These are phyloP conservation scores for Atethmia centrago DNA, from an alignment of 2,888 invertebrate species.

Conservation along the genomic window DNA sequence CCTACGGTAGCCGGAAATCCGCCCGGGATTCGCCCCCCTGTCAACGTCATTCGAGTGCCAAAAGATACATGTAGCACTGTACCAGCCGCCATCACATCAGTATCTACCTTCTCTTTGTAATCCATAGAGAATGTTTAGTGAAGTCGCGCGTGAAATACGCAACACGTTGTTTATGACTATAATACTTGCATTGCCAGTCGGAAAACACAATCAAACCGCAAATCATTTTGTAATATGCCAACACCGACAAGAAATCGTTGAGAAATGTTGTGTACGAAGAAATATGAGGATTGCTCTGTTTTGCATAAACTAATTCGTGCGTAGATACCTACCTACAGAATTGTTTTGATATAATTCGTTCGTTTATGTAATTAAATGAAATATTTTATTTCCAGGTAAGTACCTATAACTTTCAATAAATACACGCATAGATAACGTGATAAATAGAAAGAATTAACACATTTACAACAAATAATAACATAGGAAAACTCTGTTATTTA, in stretches of 20 bases:
- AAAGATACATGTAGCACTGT: neutral
- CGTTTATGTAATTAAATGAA: no score
- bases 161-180: slow-evolving; percentile 33
- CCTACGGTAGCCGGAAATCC: no score
- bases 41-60: neutral
- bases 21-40: no score
- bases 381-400: no score
- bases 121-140: slow-evolving; percentile 36
- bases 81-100: neutral
- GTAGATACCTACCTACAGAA: no score
- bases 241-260: slow-evolving; percentile 44
- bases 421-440: no score
- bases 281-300: slow-evolving; percentile 18
- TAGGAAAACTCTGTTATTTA: no score
- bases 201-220: slow-evolving; percentile 47
- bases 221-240: slow-evolving; percentile 56
- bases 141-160: slow-evolving; percentile 34
- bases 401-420: no score
- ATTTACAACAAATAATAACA: no score
- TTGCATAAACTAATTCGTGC: slow-evolving; percentile 30
- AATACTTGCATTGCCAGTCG: slow-evolving; percentile 20
- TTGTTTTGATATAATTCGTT: neutral
- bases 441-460: no score
- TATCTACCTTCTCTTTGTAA: slow-evolving; percentile 1
- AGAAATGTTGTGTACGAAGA: slow-evolving; percentile 29